A percentile compares a stretch with the other conserved stretches of the same genome.
Evolutionary conservation across 2,113 vertebrate genomes (phyloP).

Genomic region (Oncorhynchus keta): DNA sequence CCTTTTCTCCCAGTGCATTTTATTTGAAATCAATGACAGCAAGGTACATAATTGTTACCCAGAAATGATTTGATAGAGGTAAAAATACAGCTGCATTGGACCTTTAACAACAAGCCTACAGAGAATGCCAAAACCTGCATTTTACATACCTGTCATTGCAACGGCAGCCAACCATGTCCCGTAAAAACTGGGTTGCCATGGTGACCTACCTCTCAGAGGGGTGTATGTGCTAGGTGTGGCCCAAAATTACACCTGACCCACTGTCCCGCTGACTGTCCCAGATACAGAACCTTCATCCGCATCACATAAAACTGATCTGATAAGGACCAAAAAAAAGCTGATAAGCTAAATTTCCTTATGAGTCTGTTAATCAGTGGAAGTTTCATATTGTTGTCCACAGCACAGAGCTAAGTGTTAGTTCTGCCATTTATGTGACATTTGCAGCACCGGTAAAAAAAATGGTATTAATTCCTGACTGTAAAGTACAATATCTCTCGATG

Average conservation of each 20-base stretch:
- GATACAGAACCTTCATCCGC: not conserved
- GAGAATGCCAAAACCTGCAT: conserved; percentile 5
- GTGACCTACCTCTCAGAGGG: conserved; percentile 28
- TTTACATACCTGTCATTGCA: conserved; percentile 53
- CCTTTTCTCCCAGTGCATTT: too few species aligned
- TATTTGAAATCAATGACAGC: too few species aligned
- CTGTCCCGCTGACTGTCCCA: conserved; percentile 1
- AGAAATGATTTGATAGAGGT: too few species aligned
- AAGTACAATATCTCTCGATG: not conserved
- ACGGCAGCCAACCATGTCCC: conserved; percentile 43
- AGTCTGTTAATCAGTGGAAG: not conserved
- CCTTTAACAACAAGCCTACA: not conserved
- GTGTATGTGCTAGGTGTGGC: conserved; percentile 61
- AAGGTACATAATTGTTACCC: too few species aligned
- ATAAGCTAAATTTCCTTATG: not conserved
- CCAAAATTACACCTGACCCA: conserved; percentile 16
- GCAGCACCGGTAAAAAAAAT: not conserved
- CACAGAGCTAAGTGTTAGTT: not conserved
- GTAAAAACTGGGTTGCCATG: conserved; percentile 11
- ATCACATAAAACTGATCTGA: not conserved
- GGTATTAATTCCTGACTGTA: not conserved
- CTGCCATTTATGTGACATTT: not conserved
- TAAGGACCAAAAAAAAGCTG: not conserved
- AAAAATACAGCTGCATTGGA: not conserved
- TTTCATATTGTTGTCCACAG: not conserved